These are phyloP conservation scores for Crocuta crocuta DNA, from an alignment of 2,113 vertebrate genomes.

Conservation along the genomic window DNA sequence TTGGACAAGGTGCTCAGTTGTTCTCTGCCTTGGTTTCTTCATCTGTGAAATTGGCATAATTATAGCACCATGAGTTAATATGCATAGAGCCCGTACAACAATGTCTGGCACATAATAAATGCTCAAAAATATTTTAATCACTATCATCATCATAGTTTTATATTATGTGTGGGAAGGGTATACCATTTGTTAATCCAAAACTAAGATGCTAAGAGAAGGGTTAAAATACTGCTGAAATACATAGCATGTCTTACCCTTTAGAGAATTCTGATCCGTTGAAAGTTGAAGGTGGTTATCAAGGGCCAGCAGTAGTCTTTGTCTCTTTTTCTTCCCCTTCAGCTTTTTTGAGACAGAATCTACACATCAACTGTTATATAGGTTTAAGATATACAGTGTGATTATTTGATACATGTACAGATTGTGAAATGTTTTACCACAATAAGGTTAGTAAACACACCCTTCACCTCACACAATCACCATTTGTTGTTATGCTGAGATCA, in stretches of 20 bases:
- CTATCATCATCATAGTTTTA: background rate
- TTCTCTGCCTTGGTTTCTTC: background rate
- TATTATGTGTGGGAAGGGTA: background rate
- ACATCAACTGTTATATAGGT: background rate
- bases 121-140: background rate
- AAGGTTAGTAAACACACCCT: background rate
- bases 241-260: background rate
- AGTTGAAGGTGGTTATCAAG: background rate
- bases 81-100: background rate
- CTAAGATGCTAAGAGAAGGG: background rate
- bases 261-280: background rate
- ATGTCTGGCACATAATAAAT: background rate
- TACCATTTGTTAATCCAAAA: conserved; percentile 8
- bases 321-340: background rate
- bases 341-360: background rate
- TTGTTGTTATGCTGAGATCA: background rate
- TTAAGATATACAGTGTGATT: background rate
- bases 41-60: background rate
- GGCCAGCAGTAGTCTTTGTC: background rate
- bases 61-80: background rate
- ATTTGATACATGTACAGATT: background rate
- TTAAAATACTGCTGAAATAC: background rate
- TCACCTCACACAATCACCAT: background rate
- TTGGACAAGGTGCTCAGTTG: background rate
- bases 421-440: background rate